Evolutionary conservation across 2,113 vertebrate genomes (phyloP).

Genomic region (Heptranchias perlo): DNA sequence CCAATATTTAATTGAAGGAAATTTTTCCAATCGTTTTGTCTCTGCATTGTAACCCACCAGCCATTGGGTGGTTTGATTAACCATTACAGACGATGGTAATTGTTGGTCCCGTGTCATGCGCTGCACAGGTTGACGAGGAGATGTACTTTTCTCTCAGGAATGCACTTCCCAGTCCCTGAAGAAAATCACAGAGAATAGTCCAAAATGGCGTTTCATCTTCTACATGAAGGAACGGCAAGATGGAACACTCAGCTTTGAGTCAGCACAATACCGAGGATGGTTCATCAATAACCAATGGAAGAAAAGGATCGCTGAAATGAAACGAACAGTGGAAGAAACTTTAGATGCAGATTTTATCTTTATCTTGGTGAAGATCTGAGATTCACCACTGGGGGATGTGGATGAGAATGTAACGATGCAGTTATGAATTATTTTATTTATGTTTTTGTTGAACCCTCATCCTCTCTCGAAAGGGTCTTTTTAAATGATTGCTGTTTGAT

Average conservation of each 20-base stretch:
- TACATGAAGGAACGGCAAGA: constrained; percentile 50
- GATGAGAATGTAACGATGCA: background rate
- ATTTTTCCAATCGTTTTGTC: too few species aligned
- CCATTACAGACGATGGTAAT: background rate
- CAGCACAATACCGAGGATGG: constrained; percentile 49
- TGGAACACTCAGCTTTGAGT: constrained; percentile 50
- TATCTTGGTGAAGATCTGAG: background rate
- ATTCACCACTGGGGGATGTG: too few species aligned
- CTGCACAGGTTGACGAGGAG: background rate
- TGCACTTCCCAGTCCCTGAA: constrained; percentile 47
- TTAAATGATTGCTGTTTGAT: background rate
- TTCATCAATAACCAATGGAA: constrained; percentile 47
- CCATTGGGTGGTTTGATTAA: too few species aligned
- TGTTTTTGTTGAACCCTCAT: background rate
- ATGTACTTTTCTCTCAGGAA: constrained; percentile 41
- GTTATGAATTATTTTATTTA: background rate
- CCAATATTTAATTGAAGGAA: too few species aligned
- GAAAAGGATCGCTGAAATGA: background rate
- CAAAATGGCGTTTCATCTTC: constrained; percentile 52
- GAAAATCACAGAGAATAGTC: constrained; percentile 46
- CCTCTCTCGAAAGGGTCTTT: background rate
- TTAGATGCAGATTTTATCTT: constrained; percentile 22
- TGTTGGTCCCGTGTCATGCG: background rate
- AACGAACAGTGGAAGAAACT: background rate
- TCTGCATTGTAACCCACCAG: too few species aligned